Percentiles rank a stretch among this genome's conserved stretches.
Conservation (phyloP, 2,797 vertebrate species). For the Pipistrellus kuhlii region DNA sequence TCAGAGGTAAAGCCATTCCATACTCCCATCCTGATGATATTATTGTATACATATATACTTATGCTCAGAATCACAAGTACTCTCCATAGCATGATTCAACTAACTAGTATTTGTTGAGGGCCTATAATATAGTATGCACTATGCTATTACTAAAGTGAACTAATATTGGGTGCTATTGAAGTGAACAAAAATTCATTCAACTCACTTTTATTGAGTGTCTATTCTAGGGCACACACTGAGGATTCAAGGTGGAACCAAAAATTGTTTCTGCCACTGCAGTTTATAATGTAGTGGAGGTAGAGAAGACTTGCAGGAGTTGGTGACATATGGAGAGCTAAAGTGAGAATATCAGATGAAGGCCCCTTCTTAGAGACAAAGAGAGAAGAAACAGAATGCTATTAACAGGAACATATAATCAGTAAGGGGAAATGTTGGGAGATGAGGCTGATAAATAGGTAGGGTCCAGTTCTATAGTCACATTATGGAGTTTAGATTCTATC, state of each 20-base stretch:
- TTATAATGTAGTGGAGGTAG: slow-evolving; percentile 41
- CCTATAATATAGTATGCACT: slow-evolving; percentile 27
- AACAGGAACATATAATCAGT: slow-evolving; percentile 34
- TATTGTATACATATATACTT: neutral
- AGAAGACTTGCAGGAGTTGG: slow-evolving; percentile 41
- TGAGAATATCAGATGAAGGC: slow-evolving; percentile 49
- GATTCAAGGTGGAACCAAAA: slow-evolving; percentile 46
- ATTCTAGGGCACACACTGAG: slow-evolving; percentile 17
- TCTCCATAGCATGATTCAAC: slow-evolving; percentile 11
- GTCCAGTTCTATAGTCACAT: neutral
- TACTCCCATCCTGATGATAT: neutral
- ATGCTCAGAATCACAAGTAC: slow-evolving; percentile 34
- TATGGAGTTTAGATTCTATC: slow-evolving; percentile 1
- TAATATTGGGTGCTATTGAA: neutral
- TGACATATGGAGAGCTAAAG: slow-evolving; percentile 6
- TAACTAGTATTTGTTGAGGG: slow-evolving; percentile 46
- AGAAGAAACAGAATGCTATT: slow-evolving; percentile 30
- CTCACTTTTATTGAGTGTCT: neutral
- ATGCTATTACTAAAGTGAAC: neutral
- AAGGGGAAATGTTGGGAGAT: slow-evolving; percentile 25
- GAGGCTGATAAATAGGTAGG: neutral
- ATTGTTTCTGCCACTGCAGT: slow-evolving; percentile 46
- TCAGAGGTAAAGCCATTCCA: slow-evolving; percentile 16
- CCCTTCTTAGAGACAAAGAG: slow-evolving; percentile 34
- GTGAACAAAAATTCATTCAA: slow-evolving; percentile 39